Percentiles rank a stretch among this genome's conserved stretches.
These are phyloP conservation scores for Upupa epops DNA, from an alignment of 2,113 vertebrate genomes.

Conservation along the genomic window DNA sequence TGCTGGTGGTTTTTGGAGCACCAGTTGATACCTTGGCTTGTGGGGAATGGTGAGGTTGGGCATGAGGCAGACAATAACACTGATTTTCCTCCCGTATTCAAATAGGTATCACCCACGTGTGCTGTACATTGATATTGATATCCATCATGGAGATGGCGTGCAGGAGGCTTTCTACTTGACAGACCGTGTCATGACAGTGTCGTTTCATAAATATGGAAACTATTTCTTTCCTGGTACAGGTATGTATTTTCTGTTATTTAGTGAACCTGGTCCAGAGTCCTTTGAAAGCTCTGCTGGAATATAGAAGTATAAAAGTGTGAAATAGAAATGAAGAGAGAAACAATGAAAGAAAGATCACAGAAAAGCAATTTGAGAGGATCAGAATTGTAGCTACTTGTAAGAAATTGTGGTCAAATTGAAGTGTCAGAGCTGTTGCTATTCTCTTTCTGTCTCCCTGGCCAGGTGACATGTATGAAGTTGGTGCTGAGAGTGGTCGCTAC, in stretches of 20 bases:
- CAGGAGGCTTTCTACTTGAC: conserved; percentile 99
- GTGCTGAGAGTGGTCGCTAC: conserved; percentile 96
- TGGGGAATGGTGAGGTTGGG: background rate
- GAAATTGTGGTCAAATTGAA: background rate
- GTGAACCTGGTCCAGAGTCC: background rate
- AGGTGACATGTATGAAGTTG: conserved; percentile 99
- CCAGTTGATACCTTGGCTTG: no score
- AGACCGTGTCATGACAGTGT: conserved; percentile 97
- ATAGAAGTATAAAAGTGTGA: background rate
- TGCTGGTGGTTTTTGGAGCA: background rate
- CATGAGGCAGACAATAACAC: background rate
- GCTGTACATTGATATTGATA: conserved; percentile 97
- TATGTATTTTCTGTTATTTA: background rate
- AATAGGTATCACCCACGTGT: conserved; percentile 95
- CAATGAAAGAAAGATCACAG: background rate
- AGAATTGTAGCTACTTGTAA: background rate
- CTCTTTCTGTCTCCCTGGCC: background rate
- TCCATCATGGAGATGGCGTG: conserved; percentile 96
- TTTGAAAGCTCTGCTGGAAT: background rate
- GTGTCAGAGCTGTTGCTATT: background rate
- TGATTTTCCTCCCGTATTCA: background rate
- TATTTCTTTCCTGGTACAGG: conserved; percentile 99
- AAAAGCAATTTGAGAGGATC: background rate
- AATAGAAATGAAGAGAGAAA: accelerated
- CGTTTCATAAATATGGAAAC: conserved; percentile 99